phyloP scores from a whole-genome alignment of 2,888 invertebrate genomes.

The Xanthia togata region DNA sequence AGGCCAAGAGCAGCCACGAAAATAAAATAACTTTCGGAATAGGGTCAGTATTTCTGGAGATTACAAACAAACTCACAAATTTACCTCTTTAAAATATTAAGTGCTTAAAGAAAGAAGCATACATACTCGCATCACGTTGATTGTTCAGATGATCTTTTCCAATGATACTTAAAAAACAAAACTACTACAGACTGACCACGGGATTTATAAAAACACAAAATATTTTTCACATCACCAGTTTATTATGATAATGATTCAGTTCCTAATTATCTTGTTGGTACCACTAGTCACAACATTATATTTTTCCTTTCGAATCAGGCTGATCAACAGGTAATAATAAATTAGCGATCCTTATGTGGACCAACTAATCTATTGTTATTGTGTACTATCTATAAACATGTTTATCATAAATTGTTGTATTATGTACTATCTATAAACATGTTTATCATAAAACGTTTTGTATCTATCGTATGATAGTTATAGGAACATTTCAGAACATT shows the following conservation, averaged over 20 bases:
- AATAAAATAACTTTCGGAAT: too few relatives aligned
- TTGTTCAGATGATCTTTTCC: background rate
- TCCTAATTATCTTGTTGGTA: conserved; percentile 7
- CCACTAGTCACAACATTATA: conserved; percentile 10
- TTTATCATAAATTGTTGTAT: conserved; percentile 31
- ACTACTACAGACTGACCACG: background rate
- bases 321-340: conserved; percentile 23
- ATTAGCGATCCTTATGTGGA: conserved; percentile 13
- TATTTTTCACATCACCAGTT: conserved; percentile 24
- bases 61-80: too few relatives aligned
- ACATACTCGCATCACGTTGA: background rate
- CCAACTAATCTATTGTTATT: conserved; percentile 11
- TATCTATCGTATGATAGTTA: conserved; percentile 15
- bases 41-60: too few relatives aligned
- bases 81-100: too few relatives aligned
- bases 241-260: conserved; percentile 43
- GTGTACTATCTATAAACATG: too few relatives aligned
- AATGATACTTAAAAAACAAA: background rate
- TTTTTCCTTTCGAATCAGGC: conserved; percentile 11
- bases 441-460: conserved; percentile 25
- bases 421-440: too few relatives aligned
- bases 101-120: background rate
- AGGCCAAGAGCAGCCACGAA: too few relatives aligned
- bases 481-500: conserved; percentile 42
- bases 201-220: background rate